These are phyloP conservation scores for Tupaia tana DNA, from an alignment of 2,113 vertebrate genomes.

Conservation along the genomic window DNA sequence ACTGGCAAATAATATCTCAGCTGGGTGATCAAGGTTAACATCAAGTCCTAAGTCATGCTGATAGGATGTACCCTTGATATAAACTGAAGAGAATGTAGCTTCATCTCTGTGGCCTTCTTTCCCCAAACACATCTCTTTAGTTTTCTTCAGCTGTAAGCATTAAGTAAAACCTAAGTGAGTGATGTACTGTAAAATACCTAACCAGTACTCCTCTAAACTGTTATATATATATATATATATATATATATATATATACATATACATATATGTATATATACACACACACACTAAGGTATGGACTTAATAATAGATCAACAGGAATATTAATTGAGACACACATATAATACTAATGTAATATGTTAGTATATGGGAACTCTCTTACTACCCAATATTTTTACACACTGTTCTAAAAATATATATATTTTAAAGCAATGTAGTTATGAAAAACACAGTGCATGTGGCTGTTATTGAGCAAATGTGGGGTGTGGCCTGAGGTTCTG, in stretches of 20 bases:
- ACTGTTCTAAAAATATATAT: neutral
- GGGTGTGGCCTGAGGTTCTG: neutral
- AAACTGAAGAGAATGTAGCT: neutral
- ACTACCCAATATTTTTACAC: neutral
- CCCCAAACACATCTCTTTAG: accelerated
- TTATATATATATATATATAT: too few species aligned
- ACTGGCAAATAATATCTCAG: neutral
- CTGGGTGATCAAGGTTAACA: neutral
- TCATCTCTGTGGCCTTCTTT: neutral
- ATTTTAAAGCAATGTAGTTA: neutral
- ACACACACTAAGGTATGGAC: neutral
- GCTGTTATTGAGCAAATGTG: neutral
- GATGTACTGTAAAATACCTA: neutral
- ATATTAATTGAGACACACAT: neutral
- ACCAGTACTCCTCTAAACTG: neutral
- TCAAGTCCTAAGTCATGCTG: neutral
- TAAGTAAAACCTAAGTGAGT: neutral
- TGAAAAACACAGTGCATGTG: neutral
- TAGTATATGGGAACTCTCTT: neutral
- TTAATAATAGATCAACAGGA: neutral
- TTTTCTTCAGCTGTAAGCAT: neutral
- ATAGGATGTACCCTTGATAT: neutral
- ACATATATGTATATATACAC: too few species aligned
- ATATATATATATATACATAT: too few species aligned
- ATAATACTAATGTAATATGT: neutral